These are phyloP conservation scores for Bubo scandiacus DNA, from an alignment of 2,113 vertebrate genomes.

Conservation along the genomic window DNA sequence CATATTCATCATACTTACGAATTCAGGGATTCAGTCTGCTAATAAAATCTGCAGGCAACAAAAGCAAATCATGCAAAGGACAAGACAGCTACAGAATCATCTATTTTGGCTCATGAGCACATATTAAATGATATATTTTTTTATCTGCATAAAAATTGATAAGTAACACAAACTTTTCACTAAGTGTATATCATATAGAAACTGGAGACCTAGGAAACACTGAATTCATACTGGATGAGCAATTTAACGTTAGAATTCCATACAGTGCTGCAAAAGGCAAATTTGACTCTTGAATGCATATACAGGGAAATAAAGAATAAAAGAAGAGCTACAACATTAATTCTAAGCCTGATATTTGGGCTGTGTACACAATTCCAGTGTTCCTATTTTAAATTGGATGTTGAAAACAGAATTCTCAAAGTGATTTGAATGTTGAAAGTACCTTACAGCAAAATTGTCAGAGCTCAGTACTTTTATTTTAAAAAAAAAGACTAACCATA, in stretches of 20 bases:
- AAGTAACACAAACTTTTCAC: neutral
- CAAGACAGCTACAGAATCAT: neutral
- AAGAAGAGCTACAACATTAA: neutral
- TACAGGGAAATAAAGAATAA: neutral
- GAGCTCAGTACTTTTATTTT: neutral
- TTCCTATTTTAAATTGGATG: neutral
- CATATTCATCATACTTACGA: neutral
- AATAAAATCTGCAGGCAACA: neutral
- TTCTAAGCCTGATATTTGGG: neutral
- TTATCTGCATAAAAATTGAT: neutral
- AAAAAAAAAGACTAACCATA: neutral
- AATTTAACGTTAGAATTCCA: neutral
- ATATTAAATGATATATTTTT: neutral
- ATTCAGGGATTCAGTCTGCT: neutral
- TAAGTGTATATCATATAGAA: neutral
- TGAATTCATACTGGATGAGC: neutral
- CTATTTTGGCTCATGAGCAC: neutral
- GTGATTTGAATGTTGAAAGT: neutral
- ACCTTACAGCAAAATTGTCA: neutral
- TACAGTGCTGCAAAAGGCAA: neutral
- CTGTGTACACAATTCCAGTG: neutral
- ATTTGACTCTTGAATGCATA: neutral
- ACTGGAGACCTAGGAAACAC: neutral
- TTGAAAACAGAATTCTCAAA: neutral
- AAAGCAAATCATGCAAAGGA: neutral